phyloP scores from a whole-genome alignment of 2,797 vertebrate species.

The Morus bassanus region DNA sequence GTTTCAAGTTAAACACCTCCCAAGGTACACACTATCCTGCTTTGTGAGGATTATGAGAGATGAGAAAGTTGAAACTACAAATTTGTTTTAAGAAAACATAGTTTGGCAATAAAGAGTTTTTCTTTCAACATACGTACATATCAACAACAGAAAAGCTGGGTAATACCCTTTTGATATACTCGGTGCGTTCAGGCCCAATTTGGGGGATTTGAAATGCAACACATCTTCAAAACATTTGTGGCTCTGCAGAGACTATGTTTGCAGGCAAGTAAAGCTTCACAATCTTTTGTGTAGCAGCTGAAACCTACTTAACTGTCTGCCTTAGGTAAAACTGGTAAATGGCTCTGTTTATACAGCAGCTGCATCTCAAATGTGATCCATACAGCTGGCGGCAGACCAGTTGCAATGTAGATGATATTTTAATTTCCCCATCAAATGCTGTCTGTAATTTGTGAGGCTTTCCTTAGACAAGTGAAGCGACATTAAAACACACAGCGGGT shows the following conservation, averaged over 20 bases:
- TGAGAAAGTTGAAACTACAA: neutral
- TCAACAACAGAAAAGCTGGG: neutral
- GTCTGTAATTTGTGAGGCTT: conserved; percentile 42
- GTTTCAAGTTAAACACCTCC: conserved; percentile 7
- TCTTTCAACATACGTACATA: neutral
- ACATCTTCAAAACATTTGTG: neutral
- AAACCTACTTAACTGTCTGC: conserved; percentile 45
- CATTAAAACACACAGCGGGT: conserved; percentile 1
- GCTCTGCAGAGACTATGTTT: conserved; percentile 18
- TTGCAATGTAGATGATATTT: conserved; percentile 51
- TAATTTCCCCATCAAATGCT: conserved; percentile 55
- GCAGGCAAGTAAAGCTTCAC: conserved; percentile 14
- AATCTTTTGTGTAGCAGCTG: conserved; percentile 52
- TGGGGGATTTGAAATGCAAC: conserved; percentile 28
- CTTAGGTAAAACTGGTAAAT: conserved; percentile 58
- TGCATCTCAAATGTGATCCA: conserved; percentile 44
- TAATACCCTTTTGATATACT: conserved; percentile 9
- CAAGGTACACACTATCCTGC: neutral
- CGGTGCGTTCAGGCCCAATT: neutral
- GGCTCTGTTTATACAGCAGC: conserved; percentile 50
- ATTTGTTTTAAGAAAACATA: conserved; percentile 7
- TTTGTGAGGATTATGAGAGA: conserved; percentile 15
- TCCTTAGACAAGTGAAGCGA: conserved; percentile 35
- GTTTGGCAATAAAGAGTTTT: neutral
- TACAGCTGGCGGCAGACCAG: conserved; percentile 39